A percentile compares a stretch with the other conserved stretches of the same genome.
Evolutionary conservation across 2,113 vertebrate genomes (phyloP).

Genomic region (Crotalus horridus): DNA sequence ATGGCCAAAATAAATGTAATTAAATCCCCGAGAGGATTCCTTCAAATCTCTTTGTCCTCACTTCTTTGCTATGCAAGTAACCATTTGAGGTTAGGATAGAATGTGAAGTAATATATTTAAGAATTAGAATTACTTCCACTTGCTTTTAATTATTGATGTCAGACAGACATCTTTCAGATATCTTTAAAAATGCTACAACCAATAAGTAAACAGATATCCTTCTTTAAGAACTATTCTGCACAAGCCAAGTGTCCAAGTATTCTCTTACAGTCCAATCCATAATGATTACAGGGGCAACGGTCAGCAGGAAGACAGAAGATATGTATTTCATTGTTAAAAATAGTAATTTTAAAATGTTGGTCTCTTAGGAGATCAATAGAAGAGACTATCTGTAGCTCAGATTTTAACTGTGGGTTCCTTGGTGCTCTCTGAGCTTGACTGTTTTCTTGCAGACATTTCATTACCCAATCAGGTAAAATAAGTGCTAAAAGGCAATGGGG

Average conservation of each 20-base stretch:
- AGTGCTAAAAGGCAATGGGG: not conserved
- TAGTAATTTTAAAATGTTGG: not conserved
- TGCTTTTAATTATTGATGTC: not conserved
- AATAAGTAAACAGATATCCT: not conserved
- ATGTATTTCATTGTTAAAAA: not conserved
- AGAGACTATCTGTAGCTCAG: not conserved
- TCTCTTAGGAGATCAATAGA: not conserved
- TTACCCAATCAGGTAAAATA: not conserved
- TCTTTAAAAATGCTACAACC: not conserved
- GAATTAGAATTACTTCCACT: not conserved
- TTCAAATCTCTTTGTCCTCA: slow-evolving; percentile 8
- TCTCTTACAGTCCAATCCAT: not conserved
- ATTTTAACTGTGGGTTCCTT: not conserved
- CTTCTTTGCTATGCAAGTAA: not conserved
- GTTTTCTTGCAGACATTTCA: not conserved
- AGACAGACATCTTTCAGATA: slow-evolving; percentile 18
- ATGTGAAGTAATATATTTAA: not conserved
- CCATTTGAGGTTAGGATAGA: not conserved
- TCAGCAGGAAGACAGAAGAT: not conserved
- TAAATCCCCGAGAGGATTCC: not conserved
- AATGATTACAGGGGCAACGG: not conserved
- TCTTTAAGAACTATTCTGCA: not conserved
- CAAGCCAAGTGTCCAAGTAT: not conserved
- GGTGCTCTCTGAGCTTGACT: not conserved
- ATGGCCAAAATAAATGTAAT: not conserved